Evolutionary conservation across 2,113 vertebrate genomes (phyloP), one percentile per base, ranked within the genome.

Genomic region (Triplophysa tibetana): DNA sequence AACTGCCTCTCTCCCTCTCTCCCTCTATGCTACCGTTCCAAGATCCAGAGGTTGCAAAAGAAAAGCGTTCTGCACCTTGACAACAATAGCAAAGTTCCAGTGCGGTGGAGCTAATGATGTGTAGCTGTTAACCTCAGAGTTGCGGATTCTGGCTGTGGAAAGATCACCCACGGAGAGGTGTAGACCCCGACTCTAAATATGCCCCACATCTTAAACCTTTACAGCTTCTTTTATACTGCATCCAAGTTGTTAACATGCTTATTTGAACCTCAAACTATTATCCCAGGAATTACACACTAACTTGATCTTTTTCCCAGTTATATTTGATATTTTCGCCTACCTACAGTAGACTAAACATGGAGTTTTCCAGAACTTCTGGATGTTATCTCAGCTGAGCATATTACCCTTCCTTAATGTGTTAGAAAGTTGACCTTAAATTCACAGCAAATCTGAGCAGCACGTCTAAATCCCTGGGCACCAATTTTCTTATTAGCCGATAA

Each of bases 61-160:
- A 77, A 79, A 72, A 76, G 74, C 60, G 72, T 74, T 6, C 77
- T 89, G 85, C 89, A 78, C 87, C 83, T 7, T 81, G 85, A 83
- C 79, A 70, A 81, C 52, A 79, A 84, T 86, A 85, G 70, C 85
- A 73, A 77, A 85, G 86, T 87, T 85, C 88, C 87, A 81, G 79
- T 75, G 86, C 83, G 84, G 82, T 75, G 83, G 84, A 83, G 87
- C 87, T 88, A 88, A 87, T 89, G 84, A 88, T 79, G 83, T 88
- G 87, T 88, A 87, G 54, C 78, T 79, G 76, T 83, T 83, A 81
- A 82, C 68, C 75, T 77, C 82, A 16, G 66, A 82, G 72, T 54
- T 66, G 65, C n/a, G 65, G 74, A 65, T 50, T 26, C 65, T 29
- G 33, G 70, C 80, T 52, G 80, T 11, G 64, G 56, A 29, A 26